Evolutionary conservation across 1,140 invertebrate genomes (phyloP).

Genomic region (Drosophila chauvacae): DNA sequence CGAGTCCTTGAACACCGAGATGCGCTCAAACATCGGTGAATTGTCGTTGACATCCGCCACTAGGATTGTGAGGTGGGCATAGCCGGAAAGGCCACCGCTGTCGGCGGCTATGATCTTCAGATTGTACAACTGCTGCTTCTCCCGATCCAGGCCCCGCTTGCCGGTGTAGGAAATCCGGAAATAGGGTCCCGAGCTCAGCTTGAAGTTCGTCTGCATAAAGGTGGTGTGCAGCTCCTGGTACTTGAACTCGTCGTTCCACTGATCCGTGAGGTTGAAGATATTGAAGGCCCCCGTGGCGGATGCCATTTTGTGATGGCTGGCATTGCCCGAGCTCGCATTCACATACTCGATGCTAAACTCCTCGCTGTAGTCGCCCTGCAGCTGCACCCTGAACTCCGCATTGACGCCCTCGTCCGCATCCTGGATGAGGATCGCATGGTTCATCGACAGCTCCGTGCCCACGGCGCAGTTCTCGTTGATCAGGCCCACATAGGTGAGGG

Average conservation of each 20-base stretch:
- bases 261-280: conserved; percentile 80
- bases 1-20: conserved; percentile 88
- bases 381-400: conserved; percentile 89
- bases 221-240: conserved; percentile 80
- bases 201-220: conserved; percentile 73
- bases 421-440: conserved; percentile 88
- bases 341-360: conserved; percentile 89
- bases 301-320: conserved; percentile 50
- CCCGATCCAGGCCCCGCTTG: conserved; percentile 89
- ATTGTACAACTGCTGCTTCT: conserved; percentile 89
- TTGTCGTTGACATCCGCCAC: conserved; percentile 95
- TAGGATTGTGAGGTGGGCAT: conserved; percentile 89
- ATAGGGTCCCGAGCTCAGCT: conserved; percentile 66
- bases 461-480: conserved; percentile 91
- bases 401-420: conserved; percentile 93
- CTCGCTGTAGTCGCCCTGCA: conserved; percentile 91
- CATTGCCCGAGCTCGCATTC: conserved; percentile 50
- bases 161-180: conserved; percentile 75
- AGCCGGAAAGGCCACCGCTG: conserved; percentile 89
- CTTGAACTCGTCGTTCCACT: conserved; percentile 82
- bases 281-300: conserved; percentile 59
- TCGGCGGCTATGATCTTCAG: conserved; percentile 91
- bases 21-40: conserved; percentile 88
- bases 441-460: conserved; percentile 90
- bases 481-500: conserved; percentile 89